Base-by-base conservation (phyloP, 1,140 invertebrate genomes). In the Paraescarpia echinospica region DNA sequence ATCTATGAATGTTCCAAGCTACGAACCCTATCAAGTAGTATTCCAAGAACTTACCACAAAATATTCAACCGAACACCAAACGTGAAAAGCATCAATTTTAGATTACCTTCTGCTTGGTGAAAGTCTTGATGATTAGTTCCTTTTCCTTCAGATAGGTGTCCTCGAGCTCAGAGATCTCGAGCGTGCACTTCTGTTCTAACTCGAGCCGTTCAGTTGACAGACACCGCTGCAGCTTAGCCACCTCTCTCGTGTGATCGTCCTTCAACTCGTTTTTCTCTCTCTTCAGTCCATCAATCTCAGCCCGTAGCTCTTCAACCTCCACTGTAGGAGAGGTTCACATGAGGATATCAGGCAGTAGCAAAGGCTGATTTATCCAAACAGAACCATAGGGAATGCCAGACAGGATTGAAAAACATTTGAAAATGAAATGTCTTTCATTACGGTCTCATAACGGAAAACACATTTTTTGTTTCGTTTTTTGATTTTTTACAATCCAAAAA, bases 91-190 rank as follows among this genome's bases (percentile, higher is more conserved):
- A n/a, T 91, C 90, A 91, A 41, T 33, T 41, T 0, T 5, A 91
- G 22, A 34, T 41, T 33, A 35, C 34, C 90, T 77, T 77, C 59
- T 77, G 59, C 22, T 77, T 77, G 59, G 59, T 77, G 59, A 77
- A 77, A 34, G 35, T 77, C 59, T 77, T 77, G 12, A 77, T 77
- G 59, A 77, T 77, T 27, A 77, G 59, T 77, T 92, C 89, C 34
- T 34, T 92, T 33, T 92, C 59, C 34, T 89, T 14, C 92, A 89
- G 6, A 33, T 92, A 88, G 34, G 33, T 91, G 90, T 93, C 59
- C 59, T 93, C 92, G 22, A 91, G 59, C 14, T 93, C 90, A 34
- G 89, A 33, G 14, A 93, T 91, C 91, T 93, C 92, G 0, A 93
- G 91, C 91, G 33, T 93, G 90, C 59, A 90, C 31, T 48, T 33